Conservation (phyloP, 2,113 vertebrate genomes). For the Tyto alba region DNA sequence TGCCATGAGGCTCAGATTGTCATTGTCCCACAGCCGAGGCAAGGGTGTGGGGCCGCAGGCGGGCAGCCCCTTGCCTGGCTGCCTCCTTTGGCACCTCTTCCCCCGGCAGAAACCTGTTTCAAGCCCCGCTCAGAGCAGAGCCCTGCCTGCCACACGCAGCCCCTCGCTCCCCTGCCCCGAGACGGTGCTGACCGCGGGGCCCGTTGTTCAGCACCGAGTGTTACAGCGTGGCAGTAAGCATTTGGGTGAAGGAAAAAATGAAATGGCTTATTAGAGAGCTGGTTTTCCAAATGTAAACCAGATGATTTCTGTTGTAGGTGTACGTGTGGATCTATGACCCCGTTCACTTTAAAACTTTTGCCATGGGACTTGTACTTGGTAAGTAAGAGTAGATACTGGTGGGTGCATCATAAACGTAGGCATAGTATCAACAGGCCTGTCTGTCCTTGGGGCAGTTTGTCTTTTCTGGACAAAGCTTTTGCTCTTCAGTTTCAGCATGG, state of each 20-base stretch:
- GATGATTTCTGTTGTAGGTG: constrained; percentile 77
- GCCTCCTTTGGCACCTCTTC: background rate
- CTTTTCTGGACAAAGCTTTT: background rate
- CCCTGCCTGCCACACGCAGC: fast-evolving
- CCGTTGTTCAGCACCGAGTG: background rate
- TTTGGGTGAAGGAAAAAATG: background rate
- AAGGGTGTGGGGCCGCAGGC: background rate
- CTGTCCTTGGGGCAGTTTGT: background rate
- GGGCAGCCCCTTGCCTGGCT: background rate
- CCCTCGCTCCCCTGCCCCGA: background rate
- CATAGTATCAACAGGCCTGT: background rate
- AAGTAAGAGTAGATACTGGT: constrained; percentile 49
- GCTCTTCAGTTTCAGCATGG: background rate
- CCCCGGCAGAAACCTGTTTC: background rate
- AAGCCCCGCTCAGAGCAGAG: background rate
- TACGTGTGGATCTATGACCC: constrained; percentile 99
- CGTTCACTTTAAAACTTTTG: constrained; percentile 97
- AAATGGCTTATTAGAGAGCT: background rate
- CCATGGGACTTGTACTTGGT: constrained; percentile 98
- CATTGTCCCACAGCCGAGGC: background rate
- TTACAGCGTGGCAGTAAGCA: background rate
- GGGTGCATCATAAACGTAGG: background rate
- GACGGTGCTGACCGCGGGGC: background rate
- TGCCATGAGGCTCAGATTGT: background rate
- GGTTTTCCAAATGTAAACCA: background rate